Evolutionary conservation across 1,140 invertebrate species (phyloP).

Genomic region (Maniola jurtina): DNA sequence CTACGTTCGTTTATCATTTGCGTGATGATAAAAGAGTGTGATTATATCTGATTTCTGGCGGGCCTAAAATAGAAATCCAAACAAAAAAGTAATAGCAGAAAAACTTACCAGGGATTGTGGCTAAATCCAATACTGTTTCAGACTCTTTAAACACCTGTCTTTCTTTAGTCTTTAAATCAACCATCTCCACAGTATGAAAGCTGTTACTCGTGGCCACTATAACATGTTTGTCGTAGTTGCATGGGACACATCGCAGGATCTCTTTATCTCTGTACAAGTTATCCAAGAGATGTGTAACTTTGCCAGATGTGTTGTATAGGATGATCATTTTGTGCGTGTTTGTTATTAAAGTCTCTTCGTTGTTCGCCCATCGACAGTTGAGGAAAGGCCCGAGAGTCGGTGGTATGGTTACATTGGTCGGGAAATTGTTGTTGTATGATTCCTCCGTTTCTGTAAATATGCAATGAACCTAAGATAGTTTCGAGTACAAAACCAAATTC

Average conservation of each 20-base stretch:
- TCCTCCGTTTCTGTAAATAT: conserved; percentile 55
- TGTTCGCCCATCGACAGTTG: conserved; percentile 63
- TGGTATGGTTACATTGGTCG: conserved; percentile 44
- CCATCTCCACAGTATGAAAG: conserved; percentile 43
- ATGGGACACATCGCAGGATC: conserved; percentile 54
- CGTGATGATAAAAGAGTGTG: too few species aligned
- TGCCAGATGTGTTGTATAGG: conserved; percentile 46
- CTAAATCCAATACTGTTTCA: conserved; percentile 49
- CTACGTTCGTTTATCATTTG: too few species aligned
- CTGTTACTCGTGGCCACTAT: conserved; percentile 43
- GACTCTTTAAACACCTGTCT: conserved; percentile 49
- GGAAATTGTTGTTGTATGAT: conserved; percentile 50
- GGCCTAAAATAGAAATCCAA: too few species aligned
- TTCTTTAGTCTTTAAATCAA: conserved; percentile 53
- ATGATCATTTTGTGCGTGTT: conserved; percentile 59
- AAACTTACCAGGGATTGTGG: conserved; percentile 58
- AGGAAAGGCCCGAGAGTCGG: conserved; percentile 48
- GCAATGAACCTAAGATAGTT: not conserved
- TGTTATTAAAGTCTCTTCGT: conserved; percentile 54
- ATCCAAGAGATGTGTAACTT: conserved; percentile 42
- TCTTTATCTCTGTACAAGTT: conserved; percentile 50
- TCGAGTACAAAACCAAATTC: not conserved
- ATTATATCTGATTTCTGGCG: too few species aligned
- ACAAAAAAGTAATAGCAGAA: not conserved
- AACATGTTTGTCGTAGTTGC: conserved; percentile 54